phyloP scores from a whole-genome alignment of 2,113 vertebrate species.

The Platichthys flesus region DNA sequence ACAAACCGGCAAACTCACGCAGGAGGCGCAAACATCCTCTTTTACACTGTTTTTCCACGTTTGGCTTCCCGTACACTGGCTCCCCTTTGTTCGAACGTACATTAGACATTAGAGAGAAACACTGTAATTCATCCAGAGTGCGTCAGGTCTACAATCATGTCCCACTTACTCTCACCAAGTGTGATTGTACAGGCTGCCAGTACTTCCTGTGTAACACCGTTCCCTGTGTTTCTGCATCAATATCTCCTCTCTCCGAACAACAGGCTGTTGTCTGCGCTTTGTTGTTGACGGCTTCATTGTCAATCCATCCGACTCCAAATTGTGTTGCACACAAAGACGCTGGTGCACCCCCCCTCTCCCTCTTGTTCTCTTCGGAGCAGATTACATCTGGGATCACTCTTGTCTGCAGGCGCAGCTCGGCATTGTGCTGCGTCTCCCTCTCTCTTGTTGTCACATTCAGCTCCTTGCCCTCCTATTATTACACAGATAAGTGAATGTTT shows the following conservation, averaged over 20 bases:
- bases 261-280: constrained; percentile 53
- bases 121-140: constrained; percentile 39
- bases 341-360: constrained; percentile 23
- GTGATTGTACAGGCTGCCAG: constrained; percentile 30
- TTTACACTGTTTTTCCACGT: constrained; percentile 11
- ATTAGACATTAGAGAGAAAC: constrained; percentile 35
- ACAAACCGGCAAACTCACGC: not conserved
- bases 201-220: constrained; percentile 41
- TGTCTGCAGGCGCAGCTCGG: constrained; percentile 62
- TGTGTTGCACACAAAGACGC: constrained; percentile 35
- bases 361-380: constrained; percentile 62
- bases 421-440: constrained; percentile 63
- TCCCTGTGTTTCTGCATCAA: constrained; percentile 45
- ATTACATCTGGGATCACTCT: constrained; percentile 75
- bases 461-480: constrained; percentile 76
- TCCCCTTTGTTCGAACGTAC: constrained; percentile 35
- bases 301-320: constrained; percentile 47
- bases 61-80: not conserved
- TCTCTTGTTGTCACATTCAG: constrained; percentile 69
- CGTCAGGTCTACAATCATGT: constrained; percentile 29
- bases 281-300: constrained; percentile 71
- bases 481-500: constrained; percentile 81
- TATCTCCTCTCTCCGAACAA: constrained; percentile 40
- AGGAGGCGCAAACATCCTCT: constrained; percentile 16
- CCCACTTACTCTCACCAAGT: constrained; percentile 41